These are phyloP conservation scores for Eulemur rubriventer DNA, from an alignment of 2,797 vertebrate species.

Conservation along the genomic window DNA sequence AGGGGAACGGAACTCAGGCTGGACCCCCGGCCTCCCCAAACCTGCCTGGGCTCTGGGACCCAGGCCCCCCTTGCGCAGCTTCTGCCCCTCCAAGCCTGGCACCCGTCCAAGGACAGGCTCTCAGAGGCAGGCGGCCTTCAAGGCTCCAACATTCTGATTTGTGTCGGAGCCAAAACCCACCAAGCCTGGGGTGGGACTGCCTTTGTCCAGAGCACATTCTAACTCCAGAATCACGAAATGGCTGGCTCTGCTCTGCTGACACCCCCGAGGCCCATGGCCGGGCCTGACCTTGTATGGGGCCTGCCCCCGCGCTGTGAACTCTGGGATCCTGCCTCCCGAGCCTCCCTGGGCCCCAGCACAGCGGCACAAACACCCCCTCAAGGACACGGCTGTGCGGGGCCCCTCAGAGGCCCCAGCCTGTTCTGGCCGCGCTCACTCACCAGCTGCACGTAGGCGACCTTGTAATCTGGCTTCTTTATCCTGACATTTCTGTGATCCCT, in stretches of 20 bases:
- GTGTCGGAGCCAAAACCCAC: background rate
- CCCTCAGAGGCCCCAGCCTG: background rate
- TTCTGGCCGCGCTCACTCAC: slow-evolving; percentile 85
- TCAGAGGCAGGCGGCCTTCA: background rate
- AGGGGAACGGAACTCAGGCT: background rate
- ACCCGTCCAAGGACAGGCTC: too few relatives aligned
- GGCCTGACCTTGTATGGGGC: background rate
- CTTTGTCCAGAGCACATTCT: background rate
- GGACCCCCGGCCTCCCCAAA: accelerated
- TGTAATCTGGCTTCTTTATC: slow-evolving; percentile 95
- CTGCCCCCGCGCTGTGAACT: background rate
- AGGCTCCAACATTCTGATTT: background rate
- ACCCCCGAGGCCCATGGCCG: background rate
- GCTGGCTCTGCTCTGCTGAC: background rate
- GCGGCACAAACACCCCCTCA: background rate
- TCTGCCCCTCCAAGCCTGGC: background rate
- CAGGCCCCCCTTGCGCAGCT: too few relatives aligned
- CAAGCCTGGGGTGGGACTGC: background rate
- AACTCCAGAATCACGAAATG: background rate
- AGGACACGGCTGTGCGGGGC: background rate
- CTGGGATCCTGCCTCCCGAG: background rate
- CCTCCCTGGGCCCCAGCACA: background rate
- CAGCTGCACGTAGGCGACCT: slow-evolving; percentile 97
- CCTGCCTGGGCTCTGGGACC: too few relatives aligned
- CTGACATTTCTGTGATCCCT: slow-evolving; percentile 92